These are phyloP conservation scores for Sebastiscus tertius DNA, from an alignment of 2,797 vertebrate species.

Conservation along the genomic window DNA sequence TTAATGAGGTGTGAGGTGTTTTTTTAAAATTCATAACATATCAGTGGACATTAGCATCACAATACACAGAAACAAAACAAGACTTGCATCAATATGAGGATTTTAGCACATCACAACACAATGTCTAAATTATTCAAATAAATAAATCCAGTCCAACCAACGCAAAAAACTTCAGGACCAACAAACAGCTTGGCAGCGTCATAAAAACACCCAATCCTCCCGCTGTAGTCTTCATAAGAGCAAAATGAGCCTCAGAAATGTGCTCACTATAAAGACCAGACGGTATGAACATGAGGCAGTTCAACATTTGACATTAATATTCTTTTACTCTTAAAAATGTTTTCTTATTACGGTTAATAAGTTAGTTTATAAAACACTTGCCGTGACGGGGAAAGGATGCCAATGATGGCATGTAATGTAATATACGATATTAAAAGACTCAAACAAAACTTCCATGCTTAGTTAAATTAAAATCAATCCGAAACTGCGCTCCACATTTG, in stretches of 20 bases:
- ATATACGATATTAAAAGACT: background rate
- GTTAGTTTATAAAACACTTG: constrained; percentile 13
- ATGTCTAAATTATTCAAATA: constrained; percentile 50
- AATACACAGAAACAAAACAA: constrained; percentile 19
- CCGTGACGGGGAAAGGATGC: background rate
- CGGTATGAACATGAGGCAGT: background rate
- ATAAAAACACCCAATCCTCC: background rate
- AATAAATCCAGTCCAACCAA: constrained; percentile 52
- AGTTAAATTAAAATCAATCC: background rate
- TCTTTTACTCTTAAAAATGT: background rate
- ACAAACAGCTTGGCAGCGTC: constrained; percentile 14
- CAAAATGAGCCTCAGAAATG: background rate
- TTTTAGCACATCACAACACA: constrained; percentile 25
- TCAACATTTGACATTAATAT: constrained; percentile 13
- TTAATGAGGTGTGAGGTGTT: constrained; percentile 13
- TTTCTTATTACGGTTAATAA: constrained; percentile 10
- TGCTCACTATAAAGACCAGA: background rate
- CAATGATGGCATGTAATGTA: background rate
- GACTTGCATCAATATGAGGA: background rate
- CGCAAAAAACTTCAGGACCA: constrained; percentile 1
- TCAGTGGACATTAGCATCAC: constrained; percentile 18
- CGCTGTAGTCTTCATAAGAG: background rate
- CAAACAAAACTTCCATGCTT: background rate
- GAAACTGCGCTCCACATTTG: background rate
- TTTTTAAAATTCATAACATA: constrained; percentile 28